Evolutionary conservation across 2,888 invertebrate genomes (phyloP).

Genomic region (Aspidiotus destructor): DNA sequence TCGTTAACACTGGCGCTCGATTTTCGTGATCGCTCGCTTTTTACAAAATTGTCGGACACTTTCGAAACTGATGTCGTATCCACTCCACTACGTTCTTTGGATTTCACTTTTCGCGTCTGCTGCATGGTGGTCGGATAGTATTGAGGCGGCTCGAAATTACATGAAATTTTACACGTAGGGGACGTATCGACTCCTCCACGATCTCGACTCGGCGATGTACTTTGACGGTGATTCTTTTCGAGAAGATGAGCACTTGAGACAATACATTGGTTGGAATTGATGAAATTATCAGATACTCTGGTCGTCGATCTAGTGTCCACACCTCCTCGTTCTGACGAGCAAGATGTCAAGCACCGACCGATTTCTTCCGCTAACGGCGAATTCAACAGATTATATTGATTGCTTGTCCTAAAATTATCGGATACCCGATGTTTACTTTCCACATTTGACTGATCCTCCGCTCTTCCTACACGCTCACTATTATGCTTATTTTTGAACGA

Average conservation of each 20-base stretch:
- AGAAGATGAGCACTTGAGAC: slow-evolving; percentile 11
- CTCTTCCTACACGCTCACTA: not conserved
- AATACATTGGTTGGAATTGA: slow-evolving; percentile 34
- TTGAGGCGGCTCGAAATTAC: slow-evolving; percentile 36
- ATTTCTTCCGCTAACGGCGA: slow-evolving; percentile 35
- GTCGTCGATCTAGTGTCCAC: slow-evolving; percentile 43
- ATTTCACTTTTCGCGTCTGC: slow-evolving; percentile 33
- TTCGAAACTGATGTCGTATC: slow-evolving; percentile 39
- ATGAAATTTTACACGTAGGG: slow-evolving; percentile 41
- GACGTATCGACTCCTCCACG: slow-evolving; percentile 42
- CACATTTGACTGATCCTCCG: not conserved
- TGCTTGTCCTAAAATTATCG: slow-evolving; percentile 37
- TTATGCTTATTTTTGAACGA: not conserved
- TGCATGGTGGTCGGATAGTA: slow-evolving; percentile 6
- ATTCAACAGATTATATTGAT: slow-evolving; percentile 31
- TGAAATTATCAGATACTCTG: slow-evolving; percentile 40
- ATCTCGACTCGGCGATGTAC: slow-evolving; percentile 12
- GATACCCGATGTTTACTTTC: slow-evolving; percentile 39
- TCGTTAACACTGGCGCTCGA: slow-evolving; percentile 30
- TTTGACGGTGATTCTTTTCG: slow-evolving; percentile 34
- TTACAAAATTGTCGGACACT: slow-evolving; percentile 39
- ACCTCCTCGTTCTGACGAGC: slow-evolving; percentile 35
- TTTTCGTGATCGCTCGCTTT: slow-evolving; percentile 35
- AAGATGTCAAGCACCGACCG: slow-evolving; percentile 34
- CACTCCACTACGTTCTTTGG: slow-evolving; percentile 34